A percentile compares a stretch with the other conserved stretches of the same genome.
Evolutionary conservation across 2,888 invertebrate genomes (phyloP).

Genomic region (Himalopsyche japonica): DNA sequence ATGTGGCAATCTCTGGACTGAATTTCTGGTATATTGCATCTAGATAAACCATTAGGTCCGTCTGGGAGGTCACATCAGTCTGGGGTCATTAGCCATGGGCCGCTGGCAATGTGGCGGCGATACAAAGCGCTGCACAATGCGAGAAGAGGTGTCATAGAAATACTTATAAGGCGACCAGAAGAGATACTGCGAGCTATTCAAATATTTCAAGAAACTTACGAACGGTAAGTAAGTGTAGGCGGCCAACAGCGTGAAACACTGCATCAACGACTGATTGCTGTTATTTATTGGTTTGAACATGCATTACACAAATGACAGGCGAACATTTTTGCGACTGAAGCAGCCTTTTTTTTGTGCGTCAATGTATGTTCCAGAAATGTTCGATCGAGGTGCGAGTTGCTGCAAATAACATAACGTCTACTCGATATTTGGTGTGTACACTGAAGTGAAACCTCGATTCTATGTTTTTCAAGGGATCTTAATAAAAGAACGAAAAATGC

Average conservation of each 20-base stretch:
- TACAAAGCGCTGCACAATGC: conserved; percentile 10
- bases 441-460: no score
- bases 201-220: background rate
- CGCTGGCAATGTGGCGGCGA: conserved; percentile 5
- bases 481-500: no score
- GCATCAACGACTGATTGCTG: background rate
- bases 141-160: background rate
- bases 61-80: conserved; percentile 5
- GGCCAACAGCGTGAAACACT: background rate
- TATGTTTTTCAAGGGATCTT: no score
- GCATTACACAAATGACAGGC: no score
- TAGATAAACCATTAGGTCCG: background rate
- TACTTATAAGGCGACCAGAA: background rate
- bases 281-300: background rate
- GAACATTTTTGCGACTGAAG: no score
- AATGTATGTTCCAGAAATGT: no score
- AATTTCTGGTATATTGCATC: background rate
- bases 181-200: background rate
- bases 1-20: background rate
- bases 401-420: no score
- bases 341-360: no score
- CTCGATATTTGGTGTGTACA: no score
- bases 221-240: background rate
- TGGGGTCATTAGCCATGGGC: conserved; percentile 1
- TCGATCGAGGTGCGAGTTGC: no score